A percentile compares a stretch with the other conserved stretches of the same genome.
Evolutionary conservation across 2,888 invertebrate species (phyloP).

Genomic region (Chymomyza amoena): DNA sequence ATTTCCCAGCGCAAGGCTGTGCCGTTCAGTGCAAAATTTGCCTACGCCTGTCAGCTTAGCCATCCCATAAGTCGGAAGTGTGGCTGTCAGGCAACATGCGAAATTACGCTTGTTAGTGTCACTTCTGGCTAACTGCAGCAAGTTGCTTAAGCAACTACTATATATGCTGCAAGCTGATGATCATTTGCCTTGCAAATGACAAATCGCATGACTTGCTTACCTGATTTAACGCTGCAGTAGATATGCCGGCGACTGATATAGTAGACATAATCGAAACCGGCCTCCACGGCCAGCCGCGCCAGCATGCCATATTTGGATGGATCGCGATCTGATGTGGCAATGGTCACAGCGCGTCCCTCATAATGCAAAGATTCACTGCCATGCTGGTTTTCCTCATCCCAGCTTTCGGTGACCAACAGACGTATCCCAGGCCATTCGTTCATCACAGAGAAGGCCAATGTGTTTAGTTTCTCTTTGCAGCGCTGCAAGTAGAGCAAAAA

Average conservation of each 20-base stretch:
- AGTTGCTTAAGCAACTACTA: slow-evolving; percentile 12
- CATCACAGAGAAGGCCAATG: slow-evolving; percentile 96
- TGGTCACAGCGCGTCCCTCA: slow-evolving; percentile 97
- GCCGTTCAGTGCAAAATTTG: slow-evolving; percentile 49
- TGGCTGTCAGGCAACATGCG: slow-evolving; percentile 68
- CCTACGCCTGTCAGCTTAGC: slow-evolving; percentile 76
- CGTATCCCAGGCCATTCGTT: slow-evolving; percentile 98
- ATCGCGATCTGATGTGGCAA: slow-evolving; percentile 96
- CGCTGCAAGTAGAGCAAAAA: slow-evolving; percentile 84
- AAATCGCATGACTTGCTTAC: slow-evolving; percentile 81
- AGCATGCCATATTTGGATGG: slow-evolving; percentile 97
- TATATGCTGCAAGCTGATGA: not conserved
- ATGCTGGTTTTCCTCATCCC: slow-evolving; percentile 92
- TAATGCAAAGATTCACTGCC: slow-evolving; percentile 92
- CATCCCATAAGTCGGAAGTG: slow-evolving; percentile 36
- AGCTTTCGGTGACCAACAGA: slow-evolving; percentile 95
- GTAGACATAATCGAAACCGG: slow-evolving; percentile 99
- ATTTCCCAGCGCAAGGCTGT: slow-evolving; percentile 23
- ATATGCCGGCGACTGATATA: slow-evolving; percentile 96
- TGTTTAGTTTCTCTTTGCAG: slow-evolving; percentile 96
- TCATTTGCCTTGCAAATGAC: slow-evolving; percentile 19
- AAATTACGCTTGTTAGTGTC: slow-evolving; percentile 76
- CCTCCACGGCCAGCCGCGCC: slow-evolving; percentile 95
- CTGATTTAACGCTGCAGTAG: slow-evolving; percentile 98
- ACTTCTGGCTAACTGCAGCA: slow-evolving; percentile 65